Percentiles rank a stretch among this genome's conserved stretches.
phyloP scores from a whole-genome alignment of 2,113 vertebrate species.

The Brachionichthys hirsutus region DNA sequence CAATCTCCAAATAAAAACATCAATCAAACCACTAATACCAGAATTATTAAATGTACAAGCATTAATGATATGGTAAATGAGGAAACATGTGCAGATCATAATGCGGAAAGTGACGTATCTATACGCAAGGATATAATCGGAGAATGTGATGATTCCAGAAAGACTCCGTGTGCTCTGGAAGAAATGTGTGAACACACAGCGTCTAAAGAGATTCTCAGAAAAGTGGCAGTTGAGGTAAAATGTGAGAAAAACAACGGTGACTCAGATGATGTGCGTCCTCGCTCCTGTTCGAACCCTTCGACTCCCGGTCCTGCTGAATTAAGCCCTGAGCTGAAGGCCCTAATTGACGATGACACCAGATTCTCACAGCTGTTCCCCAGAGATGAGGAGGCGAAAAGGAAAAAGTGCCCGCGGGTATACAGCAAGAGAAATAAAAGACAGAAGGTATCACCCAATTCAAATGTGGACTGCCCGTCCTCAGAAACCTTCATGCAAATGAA shows the following conservation, averaged over 20 bases:
- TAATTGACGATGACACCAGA: constrained; percentile 84
- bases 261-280: constrained; percentile 43
- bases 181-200: constrained; percentile 48
- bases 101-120: constrained; percentile 30
- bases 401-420: constrained; percentile 88
- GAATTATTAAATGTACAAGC: constrained; percentile 43
- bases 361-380: constrained; percentile 90
- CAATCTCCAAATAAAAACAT: constrained; percentile 33
- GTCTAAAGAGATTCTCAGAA: constrained; percentile 60
- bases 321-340: constrained; percentile 70
- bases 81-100: constrained; percentile 33
- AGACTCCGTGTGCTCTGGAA: constrained; percentile 33
- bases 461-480: constrained; percentile 41
- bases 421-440: constrained; percentile 85
- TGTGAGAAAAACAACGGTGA: constrained; percentile 59
- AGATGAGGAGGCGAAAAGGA: constrained; percentile 80
- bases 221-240: constrained; percentile 68
- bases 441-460: constrained; percentile 51
- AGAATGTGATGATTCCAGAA: constrained; percentile 37
- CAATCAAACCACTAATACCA: constrained; percentile 31
- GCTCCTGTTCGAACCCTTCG: constrained; percentile 53
- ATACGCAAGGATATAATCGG: constrained; percentile 29
- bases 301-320: constrained; percentile 30
- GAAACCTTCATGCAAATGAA: constrained; percentile 57
- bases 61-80: constrained; percentile 29